phyloP scores from a whole-genome alignment of 1,140 invertebrate genomes.

The Caerostris extrusa region DNA sequence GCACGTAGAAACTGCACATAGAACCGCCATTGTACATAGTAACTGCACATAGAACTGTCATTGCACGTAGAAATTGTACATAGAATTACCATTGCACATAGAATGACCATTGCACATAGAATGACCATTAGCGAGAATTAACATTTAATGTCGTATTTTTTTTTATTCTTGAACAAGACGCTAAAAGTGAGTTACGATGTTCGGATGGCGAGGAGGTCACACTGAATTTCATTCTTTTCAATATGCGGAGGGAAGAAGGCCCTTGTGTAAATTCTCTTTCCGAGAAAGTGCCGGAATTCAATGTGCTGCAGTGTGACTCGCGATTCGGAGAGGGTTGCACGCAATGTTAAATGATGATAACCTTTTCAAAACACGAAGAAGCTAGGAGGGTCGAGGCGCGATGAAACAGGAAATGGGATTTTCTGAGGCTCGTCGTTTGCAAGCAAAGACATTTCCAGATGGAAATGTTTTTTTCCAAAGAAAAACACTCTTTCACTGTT shows the following conservation, averaged over 20 bases:
- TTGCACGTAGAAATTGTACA: too few species aligned
- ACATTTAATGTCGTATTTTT: slow-evolving; percentile 45
- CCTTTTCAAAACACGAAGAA: slow-evolving; percentile 36
- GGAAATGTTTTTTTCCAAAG: neutral
- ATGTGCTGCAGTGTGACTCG: neutral
- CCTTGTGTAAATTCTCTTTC: neutral
- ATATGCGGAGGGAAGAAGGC: neutral
- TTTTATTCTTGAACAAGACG: slow-evolving; percentile 11
- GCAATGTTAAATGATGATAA: slow-evolving; percentile 48
- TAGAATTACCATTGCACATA: too few species aligned
- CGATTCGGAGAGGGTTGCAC: too few species aligned
- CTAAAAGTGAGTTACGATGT: slow-evolving; percentile 27
- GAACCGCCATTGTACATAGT: too few species aligned
- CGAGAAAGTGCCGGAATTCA: neutral
- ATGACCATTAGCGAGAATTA: slow-evolving; percentile 57
- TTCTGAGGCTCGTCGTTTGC: neutral
- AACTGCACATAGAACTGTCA: too few species aligned
- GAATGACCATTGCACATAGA: neutral
- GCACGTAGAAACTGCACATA: too few species aligned
- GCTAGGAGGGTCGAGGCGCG: neutral
- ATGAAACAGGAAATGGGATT: slow-evolving; percentile 44
- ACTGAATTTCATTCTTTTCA: slow-evolving; percentile 35
- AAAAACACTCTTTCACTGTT: too few species aligned
- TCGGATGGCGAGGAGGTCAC: neutral
- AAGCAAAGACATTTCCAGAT: slow-evolving; percentile 7